Evolutionary conservation across 2,888 invertebrate genomes (phyloP).

Genomic region (Caenorhabditis becei): DNA sequence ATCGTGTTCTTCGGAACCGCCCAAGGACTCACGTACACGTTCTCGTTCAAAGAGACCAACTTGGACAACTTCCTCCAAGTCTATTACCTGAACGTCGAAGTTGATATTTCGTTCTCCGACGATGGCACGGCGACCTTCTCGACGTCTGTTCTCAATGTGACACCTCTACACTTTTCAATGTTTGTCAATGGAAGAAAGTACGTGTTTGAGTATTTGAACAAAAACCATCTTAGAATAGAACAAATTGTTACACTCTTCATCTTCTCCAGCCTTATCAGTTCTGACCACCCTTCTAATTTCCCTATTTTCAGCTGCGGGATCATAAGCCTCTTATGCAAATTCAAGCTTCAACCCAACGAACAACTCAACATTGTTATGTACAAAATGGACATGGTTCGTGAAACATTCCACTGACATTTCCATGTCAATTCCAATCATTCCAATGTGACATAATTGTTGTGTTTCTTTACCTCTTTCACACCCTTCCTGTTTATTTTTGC

Average conservation of each 20-base stretch:
- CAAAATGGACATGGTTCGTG: slow-evolving; percentile 45
- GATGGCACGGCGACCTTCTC: slow-evolving; percentile 24
- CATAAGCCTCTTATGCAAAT: slow-evolving; percentile 17
- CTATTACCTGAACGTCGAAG: slow-evolving; percentile 41
- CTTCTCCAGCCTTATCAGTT: slow-evolving; percentile 13
- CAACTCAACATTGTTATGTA: slow-evolving; percentile 24
- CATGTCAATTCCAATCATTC: neutral
- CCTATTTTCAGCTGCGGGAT: slow-evolving; percentile 52
- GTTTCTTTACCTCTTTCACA: neutral
- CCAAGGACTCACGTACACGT: slow-evolving; percentile 16
- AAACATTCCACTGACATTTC: too few species aligned
- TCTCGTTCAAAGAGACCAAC: slow-evolving; percentile 36
- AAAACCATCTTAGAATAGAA: neutral
- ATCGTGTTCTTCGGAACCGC: slow-evolving; percentile 4
- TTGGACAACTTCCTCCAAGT: slow-evolving; percentile 22
- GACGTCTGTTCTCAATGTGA: slow-evolving; percentile 38
- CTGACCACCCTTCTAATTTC: neutral
- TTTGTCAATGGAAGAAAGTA: slow-evolving; percentile 54
- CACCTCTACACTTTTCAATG: slow-evolving; percentile 49
- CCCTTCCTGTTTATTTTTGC: slow-evolving; percentile 12
- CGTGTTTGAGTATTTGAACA: too few species aligned
- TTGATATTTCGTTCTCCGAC: slow-evolving; percentile 23
- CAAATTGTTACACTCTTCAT: neutral
- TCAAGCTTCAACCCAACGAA: slow-evolving; percentile 23
- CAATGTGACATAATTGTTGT: neutral